Evolutionary conservation across 2,113 vertebrate genomes (phyloP), one percentile per base, ranked within the genome.

Genomic region (Gavia stellata): DNA sequence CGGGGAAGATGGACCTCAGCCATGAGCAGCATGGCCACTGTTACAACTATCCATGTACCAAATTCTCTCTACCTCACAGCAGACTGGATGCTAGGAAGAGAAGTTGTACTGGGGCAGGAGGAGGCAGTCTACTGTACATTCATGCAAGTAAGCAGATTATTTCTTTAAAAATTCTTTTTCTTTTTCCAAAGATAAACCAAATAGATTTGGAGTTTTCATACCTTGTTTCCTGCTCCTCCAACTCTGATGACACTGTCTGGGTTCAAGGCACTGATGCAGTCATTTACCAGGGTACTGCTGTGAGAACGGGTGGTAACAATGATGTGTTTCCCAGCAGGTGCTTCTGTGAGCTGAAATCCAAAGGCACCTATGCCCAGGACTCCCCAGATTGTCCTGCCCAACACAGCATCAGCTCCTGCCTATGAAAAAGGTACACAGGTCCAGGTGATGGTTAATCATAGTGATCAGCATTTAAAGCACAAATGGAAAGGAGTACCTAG

Each of bases 141-240:
- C 33, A 66, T 53, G 17, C 14, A 73, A 47, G 50, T 21, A 67
- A 65, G 63, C 20, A 75, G 70, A 81, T 52, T 0, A 92, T 66
- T 71, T 62, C 3, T 78, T 79, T 56, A 20, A 31, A 59, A 49
- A 40, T 42, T 44, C 0, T 47, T 34, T 29, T 10, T 50, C 6
- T 49, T n/a, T 56, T 74, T 17, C 29, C 3, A n/a, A 80, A 94
- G 6, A 20, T 71, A 29, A 86, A 44, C 2, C 9, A 77, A 68
- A 52, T n/a, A 86, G 40, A 53, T 9, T 4, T 28, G 4, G 28
- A 14, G 47, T 45, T 59, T 82, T 42, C 89, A 40, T 97, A 99
- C 99, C 99, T 99, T 99, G 95, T 99, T 99, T 87, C 99, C 99
- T 73, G 99, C 99, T 79, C 99, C 99, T 23, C 99, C 99, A 53